phyloP scores from a whole-genome alignment of 92 coral and sea anemone genomes.

The Chrysogorgia sp. region DNA sequence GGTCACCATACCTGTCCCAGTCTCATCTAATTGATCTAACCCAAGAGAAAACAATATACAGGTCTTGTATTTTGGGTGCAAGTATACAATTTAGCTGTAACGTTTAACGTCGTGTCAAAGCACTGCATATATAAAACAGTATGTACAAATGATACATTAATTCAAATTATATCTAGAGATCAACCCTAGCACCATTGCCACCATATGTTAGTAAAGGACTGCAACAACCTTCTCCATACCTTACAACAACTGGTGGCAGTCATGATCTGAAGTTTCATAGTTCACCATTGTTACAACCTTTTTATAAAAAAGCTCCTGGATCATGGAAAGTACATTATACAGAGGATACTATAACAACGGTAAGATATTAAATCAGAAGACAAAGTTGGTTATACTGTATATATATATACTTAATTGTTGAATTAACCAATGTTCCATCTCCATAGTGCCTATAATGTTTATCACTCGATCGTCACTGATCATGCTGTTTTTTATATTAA shows the following conservation, averaged over 20 bases:
- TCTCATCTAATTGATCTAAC: no score
- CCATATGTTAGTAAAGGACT: slow-evolving; percentile 24
- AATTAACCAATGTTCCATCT: no score
- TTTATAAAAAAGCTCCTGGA: slow-evolving; percentile 88
- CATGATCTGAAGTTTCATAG: slow-evolving; percentile 92
- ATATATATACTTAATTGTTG: background rate
- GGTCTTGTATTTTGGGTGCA: no score
- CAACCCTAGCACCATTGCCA: slow-evolving; percentile 34
- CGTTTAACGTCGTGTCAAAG: no score
- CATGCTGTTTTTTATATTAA: no score
- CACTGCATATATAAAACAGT: no score
- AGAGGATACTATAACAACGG: slow-evolving; percentile 88
- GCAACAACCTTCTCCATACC: slow-evolving; percentile 21
- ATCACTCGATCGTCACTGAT: no score
- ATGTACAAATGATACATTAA: background rate
- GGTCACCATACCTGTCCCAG: no score
- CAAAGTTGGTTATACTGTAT: no score
- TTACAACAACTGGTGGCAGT: slow-evolving; percentile 86
- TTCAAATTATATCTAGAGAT: background rate
- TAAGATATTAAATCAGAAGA: slow-evolving; percentile 17
- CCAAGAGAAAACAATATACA: no score
- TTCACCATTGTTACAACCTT: slow-evolving; percentile 72
- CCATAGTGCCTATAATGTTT: no score
- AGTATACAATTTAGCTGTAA: no score
- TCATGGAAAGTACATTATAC: slow-evolving; percentile 92